A percentile compares a stretch with the other conserved stretches of the same genome.
Evolutionary conservation across 2,888 invertebrate genomes (phyloP).

Genomic region (Perizoma flavofasciatum): DNA sequence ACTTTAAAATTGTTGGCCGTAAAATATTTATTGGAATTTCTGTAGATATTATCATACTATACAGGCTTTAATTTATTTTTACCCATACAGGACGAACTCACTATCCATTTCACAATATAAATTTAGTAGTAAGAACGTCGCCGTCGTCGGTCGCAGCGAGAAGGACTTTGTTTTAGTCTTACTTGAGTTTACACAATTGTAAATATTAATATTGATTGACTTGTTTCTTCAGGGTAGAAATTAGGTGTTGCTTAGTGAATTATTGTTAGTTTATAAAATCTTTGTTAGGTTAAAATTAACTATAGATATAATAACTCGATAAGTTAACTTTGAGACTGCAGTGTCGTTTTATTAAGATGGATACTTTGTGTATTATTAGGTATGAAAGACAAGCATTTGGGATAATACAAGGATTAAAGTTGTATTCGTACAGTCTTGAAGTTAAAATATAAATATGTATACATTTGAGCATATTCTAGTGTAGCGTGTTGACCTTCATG

Average conservation of each 20-base stretch:
- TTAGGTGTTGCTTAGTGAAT: slow-evolving; percentile 1
- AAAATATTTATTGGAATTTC: too few relatives aligned
- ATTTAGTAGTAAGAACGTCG: too few relatives aligned
- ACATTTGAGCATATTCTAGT: slow-evolving; percentile 3
- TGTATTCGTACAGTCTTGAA: slow-evolving; percentile 8
- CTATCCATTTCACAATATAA: too few relatives aligned
- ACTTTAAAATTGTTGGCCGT: too few relatives aligned
- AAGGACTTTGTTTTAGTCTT: too few relatives aligned
- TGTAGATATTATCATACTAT: too few relatives aligned
- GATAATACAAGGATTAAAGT: not conserved
- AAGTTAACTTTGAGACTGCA: slow-evolving; percentile 16
- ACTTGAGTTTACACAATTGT: too few relatives aligned
- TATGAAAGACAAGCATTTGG: slow-evolving; percentile 11
- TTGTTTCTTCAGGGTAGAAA: not conserved
- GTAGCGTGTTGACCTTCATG: not conserved
- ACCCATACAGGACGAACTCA: too few relatives aligned
- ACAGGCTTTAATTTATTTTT: too few relatives aligned
- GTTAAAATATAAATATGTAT: slow-evolving; percentile 6
- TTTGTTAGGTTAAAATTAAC: not conserved
- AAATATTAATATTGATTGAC: not conserved
- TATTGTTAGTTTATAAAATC: not conserved
- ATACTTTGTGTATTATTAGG: not conserved
- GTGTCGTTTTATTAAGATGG: slow-evolving; percentile 2
- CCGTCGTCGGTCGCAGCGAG: too few relatives aligned
- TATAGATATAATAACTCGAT: not conserved